phyloP scores from a whole-genome alignment of 2,113 vertebrate species.

The Echinops telfairi region DNA sequence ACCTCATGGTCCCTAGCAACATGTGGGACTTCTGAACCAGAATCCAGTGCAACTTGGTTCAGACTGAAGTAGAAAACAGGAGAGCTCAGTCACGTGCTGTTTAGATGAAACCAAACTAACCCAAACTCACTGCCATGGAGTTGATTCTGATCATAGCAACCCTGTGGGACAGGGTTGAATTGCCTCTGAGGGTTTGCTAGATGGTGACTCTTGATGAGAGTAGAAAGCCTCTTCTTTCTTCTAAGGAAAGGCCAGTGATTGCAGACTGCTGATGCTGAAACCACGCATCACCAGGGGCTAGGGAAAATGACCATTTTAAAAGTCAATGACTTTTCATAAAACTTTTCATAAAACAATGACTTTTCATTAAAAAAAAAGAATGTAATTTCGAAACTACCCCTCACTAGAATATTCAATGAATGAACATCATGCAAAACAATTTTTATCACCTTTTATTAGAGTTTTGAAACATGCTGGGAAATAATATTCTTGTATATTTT shows the following conservation, averaged over 20 bases:
- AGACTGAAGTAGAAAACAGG: background rate
- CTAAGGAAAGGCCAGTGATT: background rate
- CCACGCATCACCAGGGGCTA: no score
- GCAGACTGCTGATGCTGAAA: no score
- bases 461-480: background rate
- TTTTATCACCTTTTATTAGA: background rate
- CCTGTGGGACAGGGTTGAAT: no score
- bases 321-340: background rate
- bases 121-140: no score
- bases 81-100: background rate
- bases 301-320: constrained; percentile 39
- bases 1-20: background rate
- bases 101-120: background rate
- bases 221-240: no score
- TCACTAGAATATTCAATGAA: background rate
- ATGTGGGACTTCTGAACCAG: background rate
- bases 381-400: background rate
- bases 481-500: background rate
- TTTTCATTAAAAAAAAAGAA: background rate
- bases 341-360: no score
- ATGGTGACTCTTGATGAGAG: no score
- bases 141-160: no score
- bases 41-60: background rate
- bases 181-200: no score
- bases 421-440: background rate